Conservation (phyloP, 2,113 vertebrate species). For the Lycaon pictus region DNA sequence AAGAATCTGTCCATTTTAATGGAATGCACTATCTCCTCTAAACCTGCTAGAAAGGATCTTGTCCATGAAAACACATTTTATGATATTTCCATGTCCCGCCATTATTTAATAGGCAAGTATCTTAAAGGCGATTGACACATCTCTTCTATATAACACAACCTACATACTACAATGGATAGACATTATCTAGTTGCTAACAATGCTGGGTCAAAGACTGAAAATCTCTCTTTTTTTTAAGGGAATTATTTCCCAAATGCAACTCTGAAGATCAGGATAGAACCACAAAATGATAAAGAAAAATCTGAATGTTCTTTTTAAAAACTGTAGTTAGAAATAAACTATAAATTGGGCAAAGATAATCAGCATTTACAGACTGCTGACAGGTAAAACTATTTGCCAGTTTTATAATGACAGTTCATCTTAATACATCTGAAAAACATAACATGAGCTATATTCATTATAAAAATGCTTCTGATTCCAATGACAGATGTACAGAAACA, state of each 20-base stretch:
- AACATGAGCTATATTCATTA: not conserved
- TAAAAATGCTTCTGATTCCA: not conserved
- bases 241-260: not conserved
- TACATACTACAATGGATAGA: not conserved
- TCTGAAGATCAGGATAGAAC: not conserved
- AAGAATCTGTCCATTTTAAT: not conserved
- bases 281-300: not conserved
- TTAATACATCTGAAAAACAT: not conserved
- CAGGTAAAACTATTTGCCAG: not conserved
- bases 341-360: not conserved
- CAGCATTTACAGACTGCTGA: not conserved
- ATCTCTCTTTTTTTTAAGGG: not conserved
- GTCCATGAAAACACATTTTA: not conserved
- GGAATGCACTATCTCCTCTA: not conserved
- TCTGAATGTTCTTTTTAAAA: conserved; percentile 1
- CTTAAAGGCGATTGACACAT: not conserved
- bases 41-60: not conserved
- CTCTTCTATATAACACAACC: not conserved
- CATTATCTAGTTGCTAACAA: not conserved
- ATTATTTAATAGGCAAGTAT: not conserved
- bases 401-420: not conserved
- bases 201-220: not conserved
- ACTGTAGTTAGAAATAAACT: not conserved
- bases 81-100: not conserved
- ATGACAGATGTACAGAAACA: not conserved